These are phyloP conservation scores for Agapostemon virescens DNA, from an alignment of 2,888 invertebrate species.

Conservation along the genomic window DNA sequence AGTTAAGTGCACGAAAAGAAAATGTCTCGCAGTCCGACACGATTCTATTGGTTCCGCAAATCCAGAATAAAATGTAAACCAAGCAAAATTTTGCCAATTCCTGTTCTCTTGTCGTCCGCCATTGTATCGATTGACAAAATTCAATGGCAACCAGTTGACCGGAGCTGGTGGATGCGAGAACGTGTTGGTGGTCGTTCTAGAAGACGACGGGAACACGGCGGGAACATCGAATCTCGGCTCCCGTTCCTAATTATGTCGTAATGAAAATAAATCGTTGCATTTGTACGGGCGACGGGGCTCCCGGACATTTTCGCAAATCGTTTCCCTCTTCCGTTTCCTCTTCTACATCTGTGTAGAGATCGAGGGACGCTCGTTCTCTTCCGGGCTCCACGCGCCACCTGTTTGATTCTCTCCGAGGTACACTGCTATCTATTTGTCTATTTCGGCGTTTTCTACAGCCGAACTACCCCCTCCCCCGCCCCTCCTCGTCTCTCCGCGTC, in stretches of 20 bases:
- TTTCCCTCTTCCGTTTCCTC: conserved; percentile 18
- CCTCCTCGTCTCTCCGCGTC: conserved; percentile 11
- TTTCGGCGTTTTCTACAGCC: conserved; percentile 61
- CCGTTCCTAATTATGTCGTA: conserved; percentile 72
- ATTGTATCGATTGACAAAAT: neutral
- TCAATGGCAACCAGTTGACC: neutral
- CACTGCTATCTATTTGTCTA: conserved; percentile 69
- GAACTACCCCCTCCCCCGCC: neutral
- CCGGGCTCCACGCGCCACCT: conserved; percentile 68
- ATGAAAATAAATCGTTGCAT: conserved; percentile 77
- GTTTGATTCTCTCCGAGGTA: conserved; percentile 71
- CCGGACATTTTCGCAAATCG: conserved; percentile 50
- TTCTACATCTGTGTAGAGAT: no score
- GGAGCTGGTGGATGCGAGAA: neutral
- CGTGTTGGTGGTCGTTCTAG: neutral
- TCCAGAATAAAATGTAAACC: no score
- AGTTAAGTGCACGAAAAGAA: no score
- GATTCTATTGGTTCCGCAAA: no score
- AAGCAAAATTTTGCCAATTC: no score
- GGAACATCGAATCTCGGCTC: conserved; percentile 47
- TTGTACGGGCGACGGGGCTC: conserved; percentile 62
- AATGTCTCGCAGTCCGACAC: no score
- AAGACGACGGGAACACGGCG: conserved; percentile 1
- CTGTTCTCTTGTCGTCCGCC: conserved; percentile 13
- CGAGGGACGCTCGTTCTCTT: conserved; percentile 31